Evolutionary conservation across 2,113 vertebrate species (phyloP), one percentile per base, ranked within the genome.

Genomic region (Chiloscyllium plagiosum): DNA sequence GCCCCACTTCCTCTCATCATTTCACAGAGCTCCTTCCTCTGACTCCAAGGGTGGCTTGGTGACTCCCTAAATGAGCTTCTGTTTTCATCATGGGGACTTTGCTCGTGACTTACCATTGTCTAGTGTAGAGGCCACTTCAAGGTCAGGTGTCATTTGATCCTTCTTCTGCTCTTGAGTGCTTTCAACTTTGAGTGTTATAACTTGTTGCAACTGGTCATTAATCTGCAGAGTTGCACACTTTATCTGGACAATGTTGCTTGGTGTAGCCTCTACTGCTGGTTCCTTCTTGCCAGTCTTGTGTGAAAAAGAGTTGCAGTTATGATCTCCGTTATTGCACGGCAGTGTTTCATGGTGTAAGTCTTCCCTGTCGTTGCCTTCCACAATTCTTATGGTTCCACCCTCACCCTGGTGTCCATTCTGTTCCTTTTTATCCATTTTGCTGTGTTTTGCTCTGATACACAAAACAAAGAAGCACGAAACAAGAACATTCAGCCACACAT

Each of bases 211-310:
- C 20, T 95, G 37, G 0, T 95, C 94, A 4, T 50, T 95, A 42
- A 95, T 26, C 94, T 94, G 12, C 6, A 69, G 92, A 4, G 92
- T 68, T 26, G 92, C 92, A 70, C 37, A 70, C 42, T 69, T 94
- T 94, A 94, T 94, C 92, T 76, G 68, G 22, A 95, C 72, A 15
- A 95, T 4, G 94, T 76, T 95, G 42, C 29, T 66, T 65, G 61
- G 89, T 47, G 69, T 68, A 33, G 26, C 26, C 47, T 50, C n/a
- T 4, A 15, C 86, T 68, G 17, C 22, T 42, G 94, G 22, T 66
- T 95, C 89, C 13, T 37, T 93, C 89, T 10, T 66, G 4, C 4
- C 0, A 1, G 56, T 19, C 15, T 93, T n/a, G 6, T 66, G n/a
- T 22, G 89, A 42, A 66, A 33, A 93, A n/a, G 61, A 22, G 19